Conservation (phyloP, 2,888 invertebrate genomes). For the Gymnosoma rotundatum region DNA sequence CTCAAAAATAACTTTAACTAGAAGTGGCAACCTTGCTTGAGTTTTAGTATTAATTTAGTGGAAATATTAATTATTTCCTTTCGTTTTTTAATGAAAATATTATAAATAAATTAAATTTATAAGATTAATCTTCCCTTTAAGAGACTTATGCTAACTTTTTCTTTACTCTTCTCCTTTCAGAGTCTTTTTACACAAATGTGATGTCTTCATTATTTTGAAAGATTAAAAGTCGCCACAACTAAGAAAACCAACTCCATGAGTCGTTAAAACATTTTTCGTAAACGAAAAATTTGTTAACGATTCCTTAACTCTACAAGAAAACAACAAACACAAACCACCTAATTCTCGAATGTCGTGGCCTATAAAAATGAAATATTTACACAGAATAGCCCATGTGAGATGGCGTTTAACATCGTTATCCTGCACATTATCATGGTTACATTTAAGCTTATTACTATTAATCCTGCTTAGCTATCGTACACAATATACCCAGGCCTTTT, state of each 20-base stretch:
- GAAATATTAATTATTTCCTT: no score
- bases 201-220: not conserved
- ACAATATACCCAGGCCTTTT: slow-evolving; percentile 82
- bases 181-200: not conserved
- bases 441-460: slow-evolving; percentile 74
- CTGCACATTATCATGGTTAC: slow-evolving; percentile 58
- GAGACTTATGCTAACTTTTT: no score
- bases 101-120: no score
- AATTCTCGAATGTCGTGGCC: not conserved
- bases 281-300: slow-evolving; percentile 38
- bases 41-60: no score
- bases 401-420: slow-evolving; percentile 63
- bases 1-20: no score
- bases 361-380: slow-evolving; percentile 66
- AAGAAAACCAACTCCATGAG: slow-evolving; percentile 26
- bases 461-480: slow-evolving; percentile 75
- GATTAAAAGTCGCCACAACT: not conserved
- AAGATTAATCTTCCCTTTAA: no score
- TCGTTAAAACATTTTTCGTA: slow-evolving; percentile 30
- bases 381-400: slow-evolving; percentile 65
- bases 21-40: no score
- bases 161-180: slow-evolving; percentile 18
- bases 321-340: not conserved
- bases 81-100: no score
- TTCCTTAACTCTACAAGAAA: slow-evolving; percentile 7